phyloP scores from a whole-genome alignment of 2,888 invertebrate species.

The Sphaerophoria taeniata region DNA sequence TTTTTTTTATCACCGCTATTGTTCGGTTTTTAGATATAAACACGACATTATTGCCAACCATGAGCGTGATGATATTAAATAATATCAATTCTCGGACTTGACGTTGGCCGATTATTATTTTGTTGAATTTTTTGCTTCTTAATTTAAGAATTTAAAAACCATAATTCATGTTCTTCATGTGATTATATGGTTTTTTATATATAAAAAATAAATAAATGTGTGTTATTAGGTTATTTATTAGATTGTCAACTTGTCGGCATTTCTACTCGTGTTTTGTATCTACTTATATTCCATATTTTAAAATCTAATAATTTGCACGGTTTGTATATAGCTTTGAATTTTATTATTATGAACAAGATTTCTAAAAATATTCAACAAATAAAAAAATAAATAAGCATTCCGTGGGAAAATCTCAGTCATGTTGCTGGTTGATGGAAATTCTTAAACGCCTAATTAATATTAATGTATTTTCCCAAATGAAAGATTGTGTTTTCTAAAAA shows the following conservation, averaged over 20 bases:
- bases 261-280: neutral
- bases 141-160: conserved; percentile 7
- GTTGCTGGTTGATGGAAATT: conserved; percentile 24
- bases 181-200: neutral
- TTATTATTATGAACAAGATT: neutral
- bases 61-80: neutral
- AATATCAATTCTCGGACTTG: conserved; percentile 6
- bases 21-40: too few relatives aligned
- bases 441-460: conserved; percentile 45
- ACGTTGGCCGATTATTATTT: conserved; percentile 2
- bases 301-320: neutral
- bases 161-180: conserved; percentile 16
- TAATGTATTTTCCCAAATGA: conserved; percentile 32
- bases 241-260: neutral
- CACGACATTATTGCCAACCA: too few relatives aligned
- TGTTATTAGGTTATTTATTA: conserved; percentile 22
- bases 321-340: neutral
- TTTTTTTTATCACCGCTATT: too few relatives aligned
- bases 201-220: neutral
- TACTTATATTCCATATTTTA: neutral
- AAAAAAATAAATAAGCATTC: neutral
- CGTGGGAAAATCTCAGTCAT: conserved; percentile 19
- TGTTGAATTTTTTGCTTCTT: neutral
- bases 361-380: conserved; percentile 8
- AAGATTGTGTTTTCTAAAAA: neutral